These are phyloP conservation scores for Channa striata DNA, from an alignment of 2,797 vertebrate species.

Conservation along the genomic window DNA sequence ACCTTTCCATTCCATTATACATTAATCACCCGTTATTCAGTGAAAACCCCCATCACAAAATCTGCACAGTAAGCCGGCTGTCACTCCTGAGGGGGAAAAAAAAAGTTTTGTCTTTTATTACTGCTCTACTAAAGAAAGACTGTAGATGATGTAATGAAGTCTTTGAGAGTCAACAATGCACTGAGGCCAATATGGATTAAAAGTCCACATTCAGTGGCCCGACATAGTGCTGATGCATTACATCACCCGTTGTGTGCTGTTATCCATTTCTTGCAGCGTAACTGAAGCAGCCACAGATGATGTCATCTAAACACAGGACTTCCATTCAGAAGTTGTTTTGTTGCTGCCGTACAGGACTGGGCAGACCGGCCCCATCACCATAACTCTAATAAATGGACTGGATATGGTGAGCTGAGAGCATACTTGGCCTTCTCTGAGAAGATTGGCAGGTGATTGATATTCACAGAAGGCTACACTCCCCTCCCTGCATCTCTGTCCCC, in stretches of 20 bases:
- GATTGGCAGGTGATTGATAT: conserved; percentile 81
- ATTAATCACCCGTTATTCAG: conserved; percentile 29
- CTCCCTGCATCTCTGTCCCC: conserved; percentile 21
- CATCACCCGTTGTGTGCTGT: conserved; percentile 70
- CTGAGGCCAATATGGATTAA: conserved; percentile 69
- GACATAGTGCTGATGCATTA: conserved; percentile 69
- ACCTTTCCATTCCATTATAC: conserved; percentile 8
- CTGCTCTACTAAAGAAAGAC: conserved; percentile 35
- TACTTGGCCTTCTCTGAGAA: conserved; percentile 60
- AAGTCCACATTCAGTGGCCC: conserved; percentile 69
- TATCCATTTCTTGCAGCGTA: conserved; percentile 75
- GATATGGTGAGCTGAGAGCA: conserved; percentile 61
- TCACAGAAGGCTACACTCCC: conserved; percentile 51
- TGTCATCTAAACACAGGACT: conserved; percentile 80
- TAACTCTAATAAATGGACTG: conserved; percentile 79
- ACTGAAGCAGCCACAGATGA: conserved; percentile 75
- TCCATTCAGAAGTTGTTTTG: conserved; percentile 79
- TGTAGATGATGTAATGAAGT: conserved; percentile 66
- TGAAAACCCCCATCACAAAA: conserved; percentile 17
- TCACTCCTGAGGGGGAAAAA: conserved; percentile 12
- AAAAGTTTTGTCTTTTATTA: conserved; percentile 42
- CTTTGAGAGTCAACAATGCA: conserved; percentile 67
- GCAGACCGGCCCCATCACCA: conserved; percentile 60
- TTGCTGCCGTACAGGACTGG: conserved; percentile 60
- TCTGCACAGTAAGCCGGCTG: conserved; percentile 21